Conservation (phyloP, 2,797 vertebrate genomes). For the Aselliscus stoliczkanus region DNA sequence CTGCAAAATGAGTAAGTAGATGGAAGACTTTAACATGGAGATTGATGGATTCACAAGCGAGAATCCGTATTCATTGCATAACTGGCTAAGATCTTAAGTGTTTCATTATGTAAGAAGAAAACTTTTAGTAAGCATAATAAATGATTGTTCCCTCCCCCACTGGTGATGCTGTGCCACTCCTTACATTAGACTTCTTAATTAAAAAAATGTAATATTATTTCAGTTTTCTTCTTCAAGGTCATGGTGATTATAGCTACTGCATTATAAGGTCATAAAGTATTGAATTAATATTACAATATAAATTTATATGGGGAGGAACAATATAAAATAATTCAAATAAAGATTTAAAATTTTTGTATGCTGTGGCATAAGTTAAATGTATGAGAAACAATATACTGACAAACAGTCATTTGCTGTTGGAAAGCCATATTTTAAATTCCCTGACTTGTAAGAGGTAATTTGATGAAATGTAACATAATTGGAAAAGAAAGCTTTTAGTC, state of each 20-base stretch:
- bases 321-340: neutral
- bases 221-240: neutral
- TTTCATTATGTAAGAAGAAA: neutral
- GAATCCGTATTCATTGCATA: neutral
- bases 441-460: neutral
- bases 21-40: neutral
- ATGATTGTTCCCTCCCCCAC: neutral
- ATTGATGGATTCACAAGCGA: neutral
- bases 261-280: constrained; percentile 1
- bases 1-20: neutral
- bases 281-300: neutral
- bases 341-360: neutral
- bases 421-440: neutral
- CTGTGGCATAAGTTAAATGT: neutral
- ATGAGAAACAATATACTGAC: neutral
- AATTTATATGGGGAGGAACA: neutral
- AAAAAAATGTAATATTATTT: neutral
- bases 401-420: neutral
- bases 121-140: neutral
- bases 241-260: neutral
- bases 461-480: neutral
- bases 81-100: neutral
- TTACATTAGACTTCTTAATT: neutral
- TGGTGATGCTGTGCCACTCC: neutral
- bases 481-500: neutral